Base-by-base conservation (phyloP, 1,140 invertebrate species). In the Micrasema longulum region DNA sequence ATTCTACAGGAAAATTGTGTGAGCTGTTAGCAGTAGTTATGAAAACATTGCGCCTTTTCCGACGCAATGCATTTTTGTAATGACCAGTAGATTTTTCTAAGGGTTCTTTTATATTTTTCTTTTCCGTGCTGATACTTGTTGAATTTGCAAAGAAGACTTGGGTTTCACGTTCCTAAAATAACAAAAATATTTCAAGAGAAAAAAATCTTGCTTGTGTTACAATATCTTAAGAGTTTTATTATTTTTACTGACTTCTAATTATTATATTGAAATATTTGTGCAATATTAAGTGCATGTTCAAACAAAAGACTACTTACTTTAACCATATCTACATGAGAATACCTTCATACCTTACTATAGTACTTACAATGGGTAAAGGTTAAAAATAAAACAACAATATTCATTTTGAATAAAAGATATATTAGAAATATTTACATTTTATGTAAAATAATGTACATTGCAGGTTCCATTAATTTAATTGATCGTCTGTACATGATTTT, bases 341-440 rank as follows among this genome's bases (percentile, higher is more conserved):
- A 16, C 4, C 5, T 47, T 1, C 26, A 23, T 26, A 55, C 11
- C 31, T 6, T n/a, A 55, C 31, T 6, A 0, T 14, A 31, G 11
- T 55, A 31, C 50, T 35, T 55, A 16, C 5, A 2, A 53, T 53
- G 11, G 31, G 43, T 16, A 22, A 23, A 60, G 20, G 53, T 69
- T 23, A 6, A 53, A 71, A 71, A n/a, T 41, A 71, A 64, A 71
- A 52, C 65, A 71, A 23, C 22, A 38, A 48, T 67, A 22, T 62
- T 26, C 60, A 60, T 72, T 35, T 66, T 69, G 57, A 69, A 71
- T 71, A 60, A 71, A 47, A 70, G 68, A 57, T 72, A 63, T 71
- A 67, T 64, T 63, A 70, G 45, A 70, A 45, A 72, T 72, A 72
- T 72, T 75, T 75, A 75, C 70, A 75, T 72, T 57, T 72, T 66